These are phyloP conservation scores for Rana temporaria DNA, from an alignment of 2,113 vertebrate species.

Conservation along the genomic window DNA sequence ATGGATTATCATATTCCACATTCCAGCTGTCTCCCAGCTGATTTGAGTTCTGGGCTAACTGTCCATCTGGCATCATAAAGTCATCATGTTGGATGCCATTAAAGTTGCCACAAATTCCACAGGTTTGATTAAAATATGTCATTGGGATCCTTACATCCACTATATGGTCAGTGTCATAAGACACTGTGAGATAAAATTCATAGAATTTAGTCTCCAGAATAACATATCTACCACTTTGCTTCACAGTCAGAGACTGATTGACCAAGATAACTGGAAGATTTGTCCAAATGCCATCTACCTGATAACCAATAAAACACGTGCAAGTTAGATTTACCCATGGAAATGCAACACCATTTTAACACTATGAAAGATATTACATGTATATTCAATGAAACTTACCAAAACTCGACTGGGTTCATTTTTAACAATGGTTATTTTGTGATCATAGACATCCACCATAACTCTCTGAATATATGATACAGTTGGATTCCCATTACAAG, in stretches of 20 bases:
- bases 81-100: constrained; percentile 75
- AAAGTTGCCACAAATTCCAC: constrained; percentile 87
- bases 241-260: constrained; percentile 66
- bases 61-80: constrained; percentile 66
- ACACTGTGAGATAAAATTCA: constrained; percentile 72
- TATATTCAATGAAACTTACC: constrained; percentile 67
- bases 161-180: constrained; percentile 72
- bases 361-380: neutral
- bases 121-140: constrained; percentile 74
- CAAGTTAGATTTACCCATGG: neutral
- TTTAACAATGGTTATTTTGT: constrained; percentile 71
- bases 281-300: constrained; percentile 79
- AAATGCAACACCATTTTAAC: neutral
- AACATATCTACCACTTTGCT: constrained; percentile 68
- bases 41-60: constrained; percentile 60
- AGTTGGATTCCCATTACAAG: constrained; percentile 61
- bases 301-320: neutral
- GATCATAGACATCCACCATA: constrained; percentile 63
- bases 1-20: constrained; percentile 52
- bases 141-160: constrained; percentile 76
- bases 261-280: constrained; percentile 73
- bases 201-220: constrained; percentile 72
- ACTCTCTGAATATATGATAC: constrained; percentile 73
- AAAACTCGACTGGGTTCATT: constrained; percentile 70
- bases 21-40: constrained; percentile 74